These are phyloP conservation scores for Pomacea canaliculata DNA, from an alignment of 2,888 invertebrate genomes.

Conservation along the genomic window DNA sequence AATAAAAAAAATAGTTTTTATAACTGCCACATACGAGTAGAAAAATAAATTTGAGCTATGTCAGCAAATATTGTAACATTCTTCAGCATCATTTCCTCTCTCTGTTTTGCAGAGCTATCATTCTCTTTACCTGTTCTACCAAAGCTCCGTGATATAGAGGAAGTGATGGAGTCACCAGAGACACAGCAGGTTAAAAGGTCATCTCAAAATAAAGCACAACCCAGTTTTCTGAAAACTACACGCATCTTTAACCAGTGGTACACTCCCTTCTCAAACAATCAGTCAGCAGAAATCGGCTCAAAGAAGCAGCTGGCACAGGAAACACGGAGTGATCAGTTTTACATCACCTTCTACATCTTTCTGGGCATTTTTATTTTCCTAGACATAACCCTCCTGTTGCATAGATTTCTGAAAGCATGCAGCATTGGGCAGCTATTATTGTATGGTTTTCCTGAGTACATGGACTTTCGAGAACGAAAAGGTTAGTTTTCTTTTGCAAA, in stretches of 20 bases:
- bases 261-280: conserved; percentile 20
- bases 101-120: conserved; percentile 36
- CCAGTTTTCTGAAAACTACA: conserved; percentile 3
- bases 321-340: not conserved
- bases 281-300: not conserved
- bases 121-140: conserved; percentile 46
- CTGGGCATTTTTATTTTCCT: conserved; percentile 56
- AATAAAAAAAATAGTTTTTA: too few relatives aligned
- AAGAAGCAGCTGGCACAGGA: not conserved
- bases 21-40: too few relatives aligned
- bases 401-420: conserved; percentile 63
- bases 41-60: too few relatives aligned
- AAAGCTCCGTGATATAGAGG: conserved; percentile 29
- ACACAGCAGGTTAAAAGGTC: conserved; percentile 13
- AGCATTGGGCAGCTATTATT: conserved; percentile 61
- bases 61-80: too few relatives aligned
- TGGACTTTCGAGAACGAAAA: conserved; percentile 61
- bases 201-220: not conserved
- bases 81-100: not conserved
- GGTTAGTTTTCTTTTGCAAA: conserved; percentile 31
- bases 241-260: conserved; percentile 44
- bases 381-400: conserved; percentile 63
- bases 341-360: conserved; percentile 35
- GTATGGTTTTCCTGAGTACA: conserved; percentile 65
- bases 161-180: conserved; percentile 18